Evolutionary conservation across 2,797 vertebrate genomes (phyloP).

Genomic region (Caiman crocodilus): DNA sequence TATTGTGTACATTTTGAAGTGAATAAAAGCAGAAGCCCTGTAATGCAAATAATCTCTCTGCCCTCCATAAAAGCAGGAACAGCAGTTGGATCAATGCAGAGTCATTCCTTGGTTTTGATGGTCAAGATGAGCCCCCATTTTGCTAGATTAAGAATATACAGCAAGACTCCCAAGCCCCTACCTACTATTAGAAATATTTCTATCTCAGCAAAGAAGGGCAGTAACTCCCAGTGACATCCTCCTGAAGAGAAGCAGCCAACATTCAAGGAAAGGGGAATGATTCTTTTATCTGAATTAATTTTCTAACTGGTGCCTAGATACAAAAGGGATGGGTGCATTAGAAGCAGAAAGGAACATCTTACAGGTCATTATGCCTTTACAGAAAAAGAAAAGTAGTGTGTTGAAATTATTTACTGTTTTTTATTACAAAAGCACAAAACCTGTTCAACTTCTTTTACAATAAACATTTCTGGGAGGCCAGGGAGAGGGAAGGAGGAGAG

Average conservation of each 20-base stretch:
- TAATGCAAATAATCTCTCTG: too few species aligned
- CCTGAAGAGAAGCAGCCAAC: background rate
- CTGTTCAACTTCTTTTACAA: conserved; percentile 72
- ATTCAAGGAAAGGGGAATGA: background rate
- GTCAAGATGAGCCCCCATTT: background rate
- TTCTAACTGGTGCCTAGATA: background rate
- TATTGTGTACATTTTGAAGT: background rate
- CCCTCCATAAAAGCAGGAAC: background rate
- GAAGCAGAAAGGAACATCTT: conserved; percentile 57
- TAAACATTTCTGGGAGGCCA: conserved; percentile 54
- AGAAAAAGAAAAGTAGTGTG: conserved; percentile 66
- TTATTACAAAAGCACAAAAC: conserved; percentile 72
- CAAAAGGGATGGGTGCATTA: background rate
- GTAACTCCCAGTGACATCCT: background rate
- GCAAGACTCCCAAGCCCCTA: background rate
- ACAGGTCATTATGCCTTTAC: conserved; percentile 37
- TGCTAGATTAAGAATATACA: background rate
- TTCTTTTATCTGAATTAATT: background rate
- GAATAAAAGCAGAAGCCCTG: background rate
- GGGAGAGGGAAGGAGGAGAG: background rate
- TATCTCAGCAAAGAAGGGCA: background rate
- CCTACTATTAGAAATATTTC: background rate
- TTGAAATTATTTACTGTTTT: conserved; percentile 70
- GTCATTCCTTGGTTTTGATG: background rate
- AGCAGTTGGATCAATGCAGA: background rate